Evolutionary conservation across 2,888 invertebrate species (phyloP).

Genomic region (Drosophila falleni): DNA sequence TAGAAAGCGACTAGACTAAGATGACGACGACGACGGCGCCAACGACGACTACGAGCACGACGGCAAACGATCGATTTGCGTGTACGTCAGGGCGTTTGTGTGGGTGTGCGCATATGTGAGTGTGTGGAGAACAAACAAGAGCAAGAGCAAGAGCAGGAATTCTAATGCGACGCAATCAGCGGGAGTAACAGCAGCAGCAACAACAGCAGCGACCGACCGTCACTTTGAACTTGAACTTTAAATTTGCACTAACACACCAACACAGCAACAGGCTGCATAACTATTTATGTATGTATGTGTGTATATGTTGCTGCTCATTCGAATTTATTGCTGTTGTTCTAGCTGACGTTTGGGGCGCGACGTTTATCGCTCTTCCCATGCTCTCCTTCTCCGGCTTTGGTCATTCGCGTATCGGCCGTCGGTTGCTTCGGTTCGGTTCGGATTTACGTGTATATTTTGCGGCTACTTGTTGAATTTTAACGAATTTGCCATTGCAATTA

Average conservation of each 20-base stretch:
- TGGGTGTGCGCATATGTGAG: constrained; percentile 38
- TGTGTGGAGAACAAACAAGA: constrained; percentile 41
- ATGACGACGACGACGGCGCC: constrained; percentile 26
- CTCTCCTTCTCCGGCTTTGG: constrained; percentile 11
- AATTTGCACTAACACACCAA: constrained; percentile 56
- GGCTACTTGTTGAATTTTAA: constrained; percentile 19
- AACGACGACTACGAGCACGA: constrained; percentile 29
- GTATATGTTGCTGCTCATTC: constrained; percentile 22
- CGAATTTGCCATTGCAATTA: constrained; percentile 66
- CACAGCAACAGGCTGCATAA: constrained; percentile 38
- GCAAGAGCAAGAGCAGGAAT: constrained; percentile 42
- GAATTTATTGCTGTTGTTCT: constrained; percentile 48
- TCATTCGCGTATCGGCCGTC: constrained; percentile 58
- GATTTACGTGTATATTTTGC: constrained; percentile 30
- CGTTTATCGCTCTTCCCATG: constrained; percentile 15
- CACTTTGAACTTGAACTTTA: constrained; percentile 85
- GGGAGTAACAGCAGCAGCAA: constrained; percentile 16
- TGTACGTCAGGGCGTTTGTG: constrained; percentile 52
- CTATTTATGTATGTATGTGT: constrained; percentile 17
- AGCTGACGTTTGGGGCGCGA: constrained; percentile 31
- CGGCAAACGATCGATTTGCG: constrained; percentile 44
- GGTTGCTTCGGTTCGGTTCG: constrained; percentile 21
- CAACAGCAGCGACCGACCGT: constrained; percentile 12
- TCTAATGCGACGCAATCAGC: constrained; percentile 60
- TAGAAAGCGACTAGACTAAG: constrained; percentile 67